These are phyloP conservation scores for Aspiorhynchus laticeps DNA, from an alignment of 2,113 vertebrate genomes.

Conservation along the genomic window DNA sequence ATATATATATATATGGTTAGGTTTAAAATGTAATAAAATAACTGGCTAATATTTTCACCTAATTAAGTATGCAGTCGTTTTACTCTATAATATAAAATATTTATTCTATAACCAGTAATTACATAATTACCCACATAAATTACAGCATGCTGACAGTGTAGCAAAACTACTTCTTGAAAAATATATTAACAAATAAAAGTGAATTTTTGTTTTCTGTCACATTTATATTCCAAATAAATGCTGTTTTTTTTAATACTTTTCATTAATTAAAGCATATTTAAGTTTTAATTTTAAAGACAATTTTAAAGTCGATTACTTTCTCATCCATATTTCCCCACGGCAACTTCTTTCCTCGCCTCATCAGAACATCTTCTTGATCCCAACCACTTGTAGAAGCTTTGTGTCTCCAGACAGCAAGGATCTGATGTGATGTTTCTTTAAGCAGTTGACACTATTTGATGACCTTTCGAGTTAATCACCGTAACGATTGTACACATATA, in stretches of 20 bases:
- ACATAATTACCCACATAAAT: background rate
- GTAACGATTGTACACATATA: slow-evolving; percentile 22
- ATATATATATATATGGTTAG: too few species aligned
- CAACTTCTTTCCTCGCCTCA: too few species aligned
- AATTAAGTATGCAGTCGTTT: background rate
- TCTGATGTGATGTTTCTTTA: background rate
- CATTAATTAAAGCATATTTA: too few species aligned
- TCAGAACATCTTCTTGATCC: background rate
- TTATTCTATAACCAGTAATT: background rate
- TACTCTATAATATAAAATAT: background rate
- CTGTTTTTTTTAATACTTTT: background rate
- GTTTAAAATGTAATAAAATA: background rate
- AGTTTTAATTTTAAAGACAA: background rate
- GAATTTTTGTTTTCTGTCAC: too few species aligned
- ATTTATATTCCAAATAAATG: too few species aligned
- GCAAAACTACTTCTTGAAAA: background rate
- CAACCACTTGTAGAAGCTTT: background rate
- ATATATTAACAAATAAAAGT: background rate
- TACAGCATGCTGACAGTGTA: background rate
- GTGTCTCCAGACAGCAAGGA: background rate
- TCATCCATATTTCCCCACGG: background rate
- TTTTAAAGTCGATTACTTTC: background rate
- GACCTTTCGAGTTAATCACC: slow-evolving; percentile 30
- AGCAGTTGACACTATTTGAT: slow-evolving; percentile 16
- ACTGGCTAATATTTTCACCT: background rate